Evolutionary conservation across 2,113 vertebrate genomes (phyloP).

Genomic region (Scalopus aquaticus): DNA sequence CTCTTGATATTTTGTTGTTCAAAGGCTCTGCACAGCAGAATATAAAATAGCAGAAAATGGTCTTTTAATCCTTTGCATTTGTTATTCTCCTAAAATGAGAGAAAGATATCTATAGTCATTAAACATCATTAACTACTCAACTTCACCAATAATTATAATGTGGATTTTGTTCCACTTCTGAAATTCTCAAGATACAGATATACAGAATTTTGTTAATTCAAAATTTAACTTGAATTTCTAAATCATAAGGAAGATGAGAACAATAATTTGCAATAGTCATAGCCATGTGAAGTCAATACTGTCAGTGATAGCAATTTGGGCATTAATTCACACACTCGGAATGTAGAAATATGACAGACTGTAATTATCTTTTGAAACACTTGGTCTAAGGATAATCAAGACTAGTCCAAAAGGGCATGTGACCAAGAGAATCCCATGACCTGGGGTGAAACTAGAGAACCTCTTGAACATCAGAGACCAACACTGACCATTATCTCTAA

Average conservation of each 20-base stretch:
- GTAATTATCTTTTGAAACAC: background rate
- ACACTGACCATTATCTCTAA: too few species aligned
- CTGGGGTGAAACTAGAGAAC: too few species aligned
- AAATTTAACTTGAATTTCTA: background rate
- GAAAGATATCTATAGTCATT: background rate
- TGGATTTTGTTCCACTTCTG: background rate
- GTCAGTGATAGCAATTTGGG: background rate
- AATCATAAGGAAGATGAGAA: slow-evolving; percentile 13
- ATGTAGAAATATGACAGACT: background rate
- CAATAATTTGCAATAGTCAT: background rate
- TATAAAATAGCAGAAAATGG: background rate
- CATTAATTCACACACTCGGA: background rate
- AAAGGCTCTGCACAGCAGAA: background rate
- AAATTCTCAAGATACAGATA: slow-evolving; percentile 14
- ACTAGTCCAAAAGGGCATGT: too few species aligned
- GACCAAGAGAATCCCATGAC: too few species aligned
- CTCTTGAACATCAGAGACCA: too few species aligned
- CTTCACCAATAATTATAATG: background rate
- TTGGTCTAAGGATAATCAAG: background rate
- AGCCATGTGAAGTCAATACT: background rate
- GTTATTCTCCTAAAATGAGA: background rate
- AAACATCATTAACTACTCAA: slow-evolving; percentile 22
- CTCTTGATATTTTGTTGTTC: background rate
- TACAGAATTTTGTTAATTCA: background rate
- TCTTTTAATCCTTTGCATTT: background rate